Evolutionary conservation across 2,888 invertebrate species (phyloP), one percentile per base, ranked within the genome.

Genomic region (Drosophila ochracea): DNA sequence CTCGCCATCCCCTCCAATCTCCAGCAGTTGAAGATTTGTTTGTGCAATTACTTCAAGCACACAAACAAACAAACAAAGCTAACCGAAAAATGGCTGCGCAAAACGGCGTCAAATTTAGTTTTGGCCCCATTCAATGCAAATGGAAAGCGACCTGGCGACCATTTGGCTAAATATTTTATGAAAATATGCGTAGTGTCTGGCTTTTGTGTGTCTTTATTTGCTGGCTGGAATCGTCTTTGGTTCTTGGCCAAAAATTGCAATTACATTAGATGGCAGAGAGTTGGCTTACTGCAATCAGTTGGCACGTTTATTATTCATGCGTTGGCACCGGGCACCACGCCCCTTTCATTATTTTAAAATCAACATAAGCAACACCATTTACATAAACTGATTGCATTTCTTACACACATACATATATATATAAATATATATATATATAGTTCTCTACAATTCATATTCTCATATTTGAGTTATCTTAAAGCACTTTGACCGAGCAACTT

Each of bases 121-220:
- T 82, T 63, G 60, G 52, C 69, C 81, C 68, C 81, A 83, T 84
- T 85, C 80, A 83, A 76, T 80, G 68, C 66, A 54, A 82, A 83
- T 82, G 83, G 74, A 71, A 33, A 53, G 31, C 41, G 33, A 71
- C 68, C 66, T 73, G 82, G 69, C 82, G 76, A 74, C 82, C 77
- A 84, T 86, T 84, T 86, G 77, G 73, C 67, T 84, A 83, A 86
- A 84, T 84, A 84, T 86, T 84, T 84, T 81, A 84, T 84, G 87
- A 86, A 86, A 86, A 83, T 86, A 80, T 84, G 84, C 82, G 84
- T 73, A 54, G 33, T 39, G 11, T 53, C 47, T 58, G 49, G 71
- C 21, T 21, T 58, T 71, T 76, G 55, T 68, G 74, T 65, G 68
- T 50, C 49, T 73, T 70, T 55, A 43, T n/a, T 47, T 52, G 50